Evolutionary conservation across 64 coral and sea anemone species (phyloP), one percentile per base, ranked within the genome.

Genomic region (Montipora efflorescens): DNA sequence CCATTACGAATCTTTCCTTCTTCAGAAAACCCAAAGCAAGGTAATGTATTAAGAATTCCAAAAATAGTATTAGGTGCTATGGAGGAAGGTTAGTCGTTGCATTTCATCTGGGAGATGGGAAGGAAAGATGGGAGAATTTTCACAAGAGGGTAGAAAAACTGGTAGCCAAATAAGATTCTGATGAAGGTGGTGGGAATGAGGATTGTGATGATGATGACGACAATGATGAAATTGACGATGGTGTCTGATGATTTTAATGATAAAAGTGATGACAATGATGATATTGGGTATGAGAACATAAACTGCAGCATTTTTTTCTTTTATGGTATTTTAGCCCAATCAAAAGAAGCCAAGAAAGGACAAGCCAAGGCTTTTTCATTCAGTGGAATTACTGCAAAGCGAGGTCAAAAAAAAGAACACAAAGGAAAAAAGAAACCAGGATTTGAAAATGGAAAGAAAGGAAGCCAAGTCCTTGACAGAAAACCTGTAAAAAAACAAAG

Each of bases 1-100:
- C 28, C 46, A 12, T 59, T 95, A 44, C 76, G 94, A 87, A 67
- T 95, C 67, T 90, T 79, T 51, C 89, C 88, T 49, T 95, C 94
- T 16, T 58, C 81, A 74, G 89, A 91, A 58, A 67, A 95, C 49
- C 84, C 92, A 7, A 73, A 88, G 58, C 23, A 46, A 77, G 87
- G 87, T 89, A 77, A 2, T 15, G 0, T 45, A 21, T 10, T 4
- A 46, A 36, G 8, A 23, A 22, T 25, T 22, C n/a, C 7, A 74
- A 22, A 36, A 25, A 36, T 74, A 23, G 8, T 23, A 74, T 4
- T 36, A 74, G 7, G 18, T 21, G 2, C 25, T 6, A 19, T 23
- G 10, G 10, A 55, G 52, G 10, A 55, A 55, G 52, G 0, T 10
- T 55, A 36, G 36, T 36, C 36, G 36, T 36, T 36, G 36, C 36